phyloP scores from a whole-genome alignment of 2,797 vertebrate species.

The Helarctos malayanus region DNA sequence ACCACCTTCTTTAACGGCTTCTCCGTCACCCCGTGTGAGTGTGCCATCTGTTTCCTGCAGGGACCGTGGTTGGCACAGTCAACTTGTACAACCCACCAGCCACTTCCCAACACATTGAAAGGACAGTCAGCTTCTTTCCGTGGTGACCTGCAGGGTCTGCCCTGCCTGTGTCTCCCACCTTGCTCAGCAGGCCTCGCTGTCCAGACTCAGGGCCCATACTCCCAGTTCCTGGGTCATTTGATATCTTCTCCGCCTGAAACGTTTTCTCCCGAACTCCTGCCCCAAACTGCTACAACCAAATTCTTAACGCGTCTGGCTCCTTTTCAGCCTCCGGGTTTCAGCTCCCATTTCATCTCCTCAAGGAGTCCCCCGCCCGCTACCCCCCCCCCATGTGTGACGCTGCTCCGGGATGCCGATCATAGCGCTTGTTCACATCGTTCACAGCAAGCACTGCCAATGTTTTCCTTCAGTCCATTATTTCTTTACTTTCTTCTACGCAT shows the following conservation, averaged over 20 bases:
- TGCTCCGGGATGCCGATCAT: neutral
- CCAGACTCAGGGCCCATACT: neutral
- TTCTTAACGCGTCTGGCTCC: neutral
- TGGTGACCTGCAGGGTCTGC: neutral
- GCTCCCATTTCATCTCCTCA: neutral
- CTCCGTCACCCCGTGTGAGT: neutral
- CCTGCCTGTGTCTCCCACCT: neutral
- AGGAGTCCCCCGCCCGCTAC: neutral
- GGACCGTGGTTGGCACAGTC: no score
- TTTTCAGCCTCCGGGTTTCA: neutral
- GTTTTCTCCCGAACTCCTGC: neutral
- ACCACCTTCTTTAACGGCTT: no score
- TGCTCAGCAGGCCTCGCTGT: neutral
- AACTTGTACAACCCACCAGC: neutral
- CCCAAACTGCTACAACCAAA: neutral
- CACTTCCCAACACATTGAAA: neutral
- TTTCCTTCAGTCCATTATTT: neutral
- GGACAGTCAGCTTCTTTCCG: neutral
- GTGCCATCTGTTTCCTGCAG: neutral
- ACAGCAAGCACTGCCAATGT: neutral
- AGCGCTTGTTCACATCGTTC: neutral
- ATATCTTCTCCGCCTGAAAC: neutral
- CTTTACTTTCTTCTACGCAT: neutral
- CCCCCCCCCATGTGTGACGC: neutral
- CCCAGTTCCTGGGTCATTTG: neutral